Conservation (phyloP, 2,113 vertebrate species). For the Daboia siamensis region DNA sequence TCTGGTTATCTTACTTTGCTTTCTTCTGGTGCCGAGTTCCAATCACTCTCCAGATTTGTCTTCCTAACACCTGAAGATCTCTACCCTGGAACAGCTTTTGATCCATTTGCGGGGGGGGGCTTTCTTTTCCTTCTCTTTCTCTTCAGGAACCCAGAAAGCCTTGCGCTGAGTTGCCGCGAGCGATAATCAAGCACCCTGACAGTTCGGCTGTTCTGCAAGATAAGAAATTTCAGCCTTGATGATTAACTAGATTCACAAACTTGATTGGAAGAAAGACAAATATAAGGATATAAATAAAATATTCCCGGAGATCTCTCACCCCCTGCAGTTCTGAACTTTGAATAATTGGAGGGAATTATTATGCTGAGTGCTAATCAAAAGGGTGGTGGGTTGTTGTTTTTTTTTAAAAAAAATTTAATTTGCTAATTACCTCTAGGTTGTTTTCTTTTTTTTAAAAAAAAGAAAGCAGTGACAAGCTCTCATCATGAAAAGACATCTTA, state of each 20-base stretch:
- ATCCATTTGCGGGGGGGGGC: too few species aligned
- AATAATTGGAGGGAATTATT: conserved; percentile 85
- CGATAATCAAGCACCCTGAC: conserved; percentile 67
- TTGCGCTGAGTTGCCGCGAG: conserved; percentile 44
- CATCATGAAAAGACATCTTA: conserved; percentile 82
- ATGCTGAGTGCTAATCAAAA: conserved; percentile 84
- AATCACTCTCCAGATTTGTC: neutral
- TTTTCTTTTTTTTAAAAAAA: conserved; percentile 58
- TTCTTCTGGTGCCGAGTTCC: neutral
- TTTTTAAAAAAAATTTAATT: conserved; percentile 69
- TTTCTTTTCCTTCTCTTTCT: conserved; percentile 25
- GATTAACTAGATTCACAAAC: conserved; percentile 74
- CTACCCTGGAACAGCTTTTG: neutral
- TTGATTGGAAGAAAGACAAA: conserved; percentile 69
- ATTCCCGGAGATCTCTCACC: conserved; percentile 80
- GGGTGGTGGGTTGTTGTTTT: conserved; percentile 24
- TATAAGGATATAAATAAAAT: conserved; percentile 79
- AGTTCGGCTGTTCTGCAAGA: conserved; percentile 49
- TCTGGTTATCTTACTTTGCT: neutral
- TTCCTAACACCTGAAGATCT: neutral
- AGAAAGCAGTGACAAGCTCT: conserved; percentile 80
- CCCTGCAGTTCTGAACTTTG: conserved; percentile 83
- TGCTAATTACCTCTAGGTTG: conserved; percentile 79
- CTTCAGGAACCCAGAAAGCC: conserved; percentile 35
- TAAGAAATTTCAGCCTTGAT: conserved; percentile 68